These are phyloP conservation scores for Epistrophella euchroma DNA, from an alignment of 2,888 invertebrate species.

Conservation along the genomic window DNA sequence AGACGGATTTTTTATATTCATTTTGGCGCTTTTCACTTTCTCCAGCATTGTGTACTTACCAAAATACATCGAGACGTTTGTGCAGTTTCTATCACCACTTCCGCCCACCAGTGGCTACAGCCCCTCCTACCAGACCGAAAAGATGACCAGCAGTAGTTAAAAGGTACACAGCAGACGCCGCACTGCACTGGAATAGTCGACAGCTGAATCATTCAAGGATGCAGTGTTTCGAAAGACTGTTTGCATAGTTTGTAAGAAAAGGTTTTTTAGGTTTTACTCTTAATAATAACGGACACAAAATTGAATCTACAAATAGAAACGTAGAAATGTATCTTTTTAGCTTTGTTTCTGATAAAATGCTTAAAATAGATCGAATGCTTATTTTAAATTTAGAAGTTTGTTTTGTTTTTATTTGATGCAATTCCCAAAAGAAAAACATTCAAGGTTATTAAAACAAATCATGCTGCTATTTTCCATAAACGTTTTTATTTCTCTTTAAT, in stretches of 20 bases:
- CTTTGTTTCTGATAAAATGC: slow-evolving; percentile 22
- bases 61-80: slow-evolving; percentile 84
- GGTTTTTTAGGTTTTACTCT: slow-evolving; percentile 11
- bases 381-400: background rate
- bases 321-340: background rate
- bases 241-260: slow-evolving; percentile 27
- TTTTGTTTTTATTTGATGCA: background rate
- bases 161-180: background rate
- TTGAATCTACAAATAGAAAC: slow-evolving; percentile 9
- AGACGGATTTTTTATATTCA: slow-evolving; percentile 85
- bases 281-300: slow-evolving; percentile 19
- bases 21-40: slow-evolving; percentile 85
- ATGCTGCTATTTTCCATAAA: no score
- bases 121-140: slow-evolving; percentile 78
- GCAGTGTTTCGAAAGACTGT: slow-evolving; percentile 26
- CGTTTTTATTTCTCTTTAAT: no score
- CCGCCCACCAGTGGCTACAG: slow-evolving; percentile 72
- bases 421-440: background rate
- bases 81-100: slow-evolving; percentile 80
- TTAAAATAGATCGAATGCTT: slow-evolving; percentile 23
- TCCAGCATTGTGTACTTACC: slow-evolving; percentile 86
- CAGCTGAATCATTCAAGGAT: slow-evolving; percentile 19
- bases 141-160: slow-evolving; percentile 78
- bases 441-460: no score
- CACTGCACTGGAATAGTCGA: slow-evolving; percentile 11